Percentiles rank a stretch among this genome's conserved stretches.
These are phyloP conservation scores for Sinohyriopsis cumingii DNA, from an alignment of 2,888 invertebrate genomes.

Conservation along the genomic window DNA sequence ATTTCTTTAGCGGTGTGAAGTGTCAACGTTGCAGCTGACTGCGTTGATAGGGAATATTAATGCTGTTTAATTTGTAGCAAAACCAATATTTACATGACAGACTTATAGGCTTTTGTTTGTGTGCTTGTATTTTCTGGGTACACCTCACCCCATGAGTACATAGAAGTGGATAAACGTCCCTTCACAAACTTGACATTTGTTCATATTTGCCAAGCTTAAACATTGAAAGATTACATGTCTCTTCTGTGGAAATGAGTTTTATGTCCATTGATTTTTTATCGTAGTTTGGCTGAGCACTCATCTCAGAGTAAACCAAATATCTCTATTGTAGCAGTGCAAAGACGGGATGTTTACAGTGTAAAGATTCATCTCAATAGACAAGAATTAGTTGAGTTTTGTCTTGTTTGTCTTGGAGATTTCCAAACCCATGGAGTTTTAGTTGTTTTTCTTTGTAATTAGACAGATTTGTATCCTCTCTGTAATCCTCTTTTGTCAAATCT, in stretches of 20 bases:
- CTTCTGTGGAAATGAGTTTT: constrained; percentile 30
- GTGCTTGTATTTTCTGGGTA: constrained; percentile 1
- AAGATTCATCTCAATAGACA: neutral
- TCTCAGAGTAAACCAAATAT: constrained; percentile 1
- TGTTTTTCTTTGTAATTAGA: neutral
- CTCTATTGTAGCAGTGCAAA: constrained; percentile 6
- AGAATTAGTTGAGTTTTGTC: constrained; percentile 1
- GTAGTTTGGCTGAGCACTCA: constrained; percentile 3
- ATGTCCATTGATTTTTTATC: constrained; percentile 19
- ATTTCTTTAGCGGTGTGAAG: constrained; percentile 7
- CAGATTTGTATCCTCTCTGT: neutral
- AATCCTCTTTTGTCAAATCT: too few relatives aligned
- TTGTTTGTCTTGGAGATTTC: constrained; percentile 1
- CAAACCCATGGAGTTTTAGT: neutral
- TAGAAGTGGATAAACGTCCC: constrained; percentile 5
- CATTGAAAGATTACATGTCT: constrained; percentile 28
- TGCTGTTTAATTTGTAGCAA: constrained; percentile 8
- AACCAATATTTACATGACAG: constrained; percentile 9
- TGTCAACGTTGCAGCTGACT: constrained; percentile 6
- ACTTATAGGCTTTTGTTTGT: constrained; percentile 5
- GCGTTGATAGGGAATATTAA: constrained; percentile 9
- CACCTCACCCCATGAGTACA: too few relatives aligned
- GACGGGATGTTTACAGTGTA: constrained; percentile 3
- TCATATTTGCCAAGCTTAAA: constrained; percentile 11
- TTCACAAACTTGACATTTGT: constrained; percentile 12